Conservation (phyloP, 2,113 vertebrate genomes). For the Oreotragus oreotragus region DNA sequence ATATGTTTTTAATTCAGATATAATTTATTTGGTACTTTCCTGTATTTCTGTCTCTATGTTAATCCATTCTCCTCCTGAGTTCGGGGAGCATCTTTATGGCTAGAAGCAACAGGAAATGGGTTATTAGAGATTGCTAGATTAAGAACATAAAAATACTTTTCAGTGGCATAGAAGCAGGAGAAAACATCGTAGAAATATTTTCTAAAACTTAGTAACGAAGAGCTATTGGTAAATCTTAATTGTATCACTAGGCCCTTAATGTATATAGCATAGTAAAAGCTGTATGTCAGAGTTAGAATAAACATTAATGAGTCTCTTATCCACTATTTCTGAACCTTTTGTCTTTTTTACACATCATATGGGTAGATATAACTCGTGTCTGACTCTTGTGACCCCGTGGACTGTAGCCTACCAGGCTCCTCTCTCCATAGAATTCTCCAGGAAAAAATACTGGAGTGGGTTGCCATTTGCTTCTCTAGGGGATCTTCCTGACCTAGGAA, state of each 20-base stretch:
- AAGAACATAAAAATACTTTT: background rate
- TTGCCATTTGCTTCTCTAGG: background rate
- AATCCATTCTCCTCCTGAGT: background rate
- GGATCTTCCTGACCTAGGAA: fast-evolving
- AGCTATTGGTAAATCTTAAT: background rate
- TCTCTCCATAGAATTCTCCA: background rate
- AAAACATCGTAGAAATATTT: background rate
- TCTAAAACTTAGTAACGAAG: background rate
- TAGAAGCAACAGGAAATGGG: background rate
- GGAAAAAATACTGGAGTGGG: background rate
- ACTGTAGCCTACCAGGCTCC: background rate
- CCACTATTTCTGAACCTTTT: background rate
- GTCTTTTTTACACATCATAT: background rate
- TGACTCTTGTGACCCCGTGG: background rate
- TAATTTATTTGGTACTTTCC: background rate
- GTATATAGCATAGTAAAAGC: background rate
- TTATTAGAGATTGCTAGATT: constrained; percentile 11
- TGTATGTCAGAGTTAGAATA: background rate
- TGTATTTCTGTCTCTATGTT: background rate
- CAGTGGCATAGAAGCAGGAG: background rate
- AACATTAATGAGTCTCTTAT: background rate
- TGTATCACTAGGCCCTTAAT: background rate
- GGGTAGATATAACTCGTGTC: background rate
- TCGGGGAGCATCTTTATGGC: background rate
- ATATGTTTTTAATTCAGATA: background rate